Evolutionary conservation across 2,113 vertebrate genomes (phyloP).

Genomic region (Leuciscus idus): DNA sequence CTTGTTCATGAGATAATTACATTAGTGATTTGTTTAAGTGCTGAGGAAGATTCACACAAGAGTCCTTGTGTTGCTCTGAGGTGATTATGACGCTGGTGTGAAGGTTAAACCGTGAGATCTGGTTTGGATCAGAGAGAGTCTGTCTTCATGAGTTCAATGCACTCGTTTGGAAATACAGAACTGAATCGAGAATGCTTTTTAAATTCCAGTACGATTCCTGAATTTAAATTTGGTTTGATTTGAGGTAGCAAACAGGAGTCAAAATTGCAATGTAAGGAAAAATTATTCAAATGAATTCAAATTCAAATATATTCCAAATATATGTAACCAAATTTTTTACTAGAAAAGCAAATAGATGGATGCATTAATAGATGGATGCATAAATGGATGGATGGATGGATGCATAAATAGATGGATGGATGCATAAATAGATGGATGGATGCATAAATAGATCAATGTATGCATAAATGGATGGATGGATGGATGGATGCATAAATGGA

Average conservation of each 20-base stretch:
- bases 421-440: neutral
- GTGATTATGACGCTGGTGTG: neutral
- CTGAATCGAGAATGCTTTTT: neutral
- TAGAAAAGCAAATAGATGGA: too few relatives aligned
- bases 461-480: neutral
- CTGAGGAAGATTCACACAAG: neutral
- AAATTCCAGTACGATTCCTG: neutral
- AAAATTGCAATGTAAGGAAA: too few relatives aligned
- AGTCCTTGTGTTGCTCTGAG: constrained; percentile 7
- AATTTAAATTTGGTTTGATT: neutral
- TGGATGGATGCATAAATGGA: neutral
- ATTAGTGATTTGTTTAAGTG: constrained; percentile 6
- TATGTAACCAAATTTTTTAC: too few relatives aligned
- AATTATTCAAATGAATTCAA: too few relatives aligned
- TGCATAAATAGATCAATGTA: neutral
- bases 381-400: neutral
- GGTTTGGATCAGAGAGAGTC: neutral
- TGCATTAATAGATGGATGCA: too few relatives aligned
- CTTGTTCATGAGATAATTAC: constrained; percentile 2
- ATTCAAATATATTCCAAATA: too few relatives aligned
- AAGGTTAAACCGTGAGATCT: neutral
- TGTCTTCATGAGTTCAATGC: neutral
- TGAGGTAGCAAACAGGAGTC: neutral
- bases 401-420: neutral
- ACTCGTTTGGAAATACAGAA: neutral